phyloP scores from a whole-genome alignment of 2,888 invertebrate genomes.

The Capitulum mitella region DNA sequence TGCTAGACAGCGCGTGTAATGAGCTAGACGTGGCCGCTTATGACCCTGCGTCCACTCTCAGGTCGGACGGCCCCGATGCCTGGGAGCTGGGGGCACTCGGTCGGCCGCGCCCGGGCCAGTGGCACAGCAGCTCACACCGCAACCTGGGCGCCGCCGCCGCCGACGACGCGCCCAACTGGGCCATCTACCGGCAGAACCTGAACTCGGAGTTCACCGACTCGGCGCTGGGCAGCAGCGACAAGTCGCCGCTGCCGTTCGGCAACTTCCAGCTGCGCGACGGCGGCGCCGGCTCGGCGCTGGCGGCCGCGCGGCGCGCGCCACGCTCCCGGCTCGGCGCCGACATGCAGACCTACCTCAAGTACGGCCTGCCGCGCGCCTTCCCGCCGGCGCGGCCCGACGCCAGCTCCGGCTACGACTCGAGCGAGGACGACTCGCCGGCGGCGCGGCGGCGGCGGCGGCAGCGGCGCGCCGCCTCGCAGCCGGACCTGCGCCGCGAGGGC shows the following conservation, averaged over 20 bases:
- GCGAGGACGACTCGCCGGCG: slow-evolving; percentile 53
- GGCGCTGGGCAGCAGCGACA: slow-evolving; percentile 83
- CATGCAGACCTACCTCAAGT: slow-evolving; percentile 89
- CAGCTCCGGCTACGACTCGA: slow-evolving; percentile 87
- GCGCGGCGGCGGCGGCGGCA: slow-evolving; percentile 29
- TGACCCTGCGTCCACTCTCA: not conserved
- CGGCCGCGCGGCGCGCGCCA: slow-evolving; percentile 55
- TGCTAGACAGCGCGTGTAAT: not conserved
- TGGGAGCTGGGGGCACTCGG: not conserved
- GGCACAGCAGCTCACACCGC: not conserved
- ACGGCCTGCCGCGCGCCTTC: slow-evolving; percentile 83
- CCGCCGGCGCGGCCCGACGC: slow-evolving; percentile 73
- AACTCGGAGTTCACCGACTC: slow-evolving; percentile 94
- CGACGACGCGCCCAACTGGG: slow-evolving; percentile 92
- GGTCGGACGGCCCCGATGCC: not conserved
- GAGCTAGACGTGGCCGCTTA: not conserved
- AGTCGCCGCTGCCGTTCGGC: slow-evolving; percentile 76
- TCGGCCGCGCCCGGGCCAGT: not conserved
- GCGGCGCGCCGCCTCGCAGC: slow-evolving; percentile 38
- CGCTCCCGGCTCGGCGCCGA: slow-evolving; percentile 73
- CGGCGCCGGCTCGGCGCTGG: slow-evolving; percentile 49
- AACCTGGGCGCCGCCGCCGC: not conserved
- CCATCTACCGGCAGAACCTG: slow-evolving; percentile 78
- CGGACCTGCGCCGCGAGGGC: slow-evolving; percentile 35
- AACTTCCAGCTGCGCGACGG: slow-evolving; percentile 89